Percentiles rank a stretch among this genome's conserved stretches.
Evolutionary conservation across 1,140 invertebrate species (phyloP).

Genomic region (Platyscapa corneri): DNA sequence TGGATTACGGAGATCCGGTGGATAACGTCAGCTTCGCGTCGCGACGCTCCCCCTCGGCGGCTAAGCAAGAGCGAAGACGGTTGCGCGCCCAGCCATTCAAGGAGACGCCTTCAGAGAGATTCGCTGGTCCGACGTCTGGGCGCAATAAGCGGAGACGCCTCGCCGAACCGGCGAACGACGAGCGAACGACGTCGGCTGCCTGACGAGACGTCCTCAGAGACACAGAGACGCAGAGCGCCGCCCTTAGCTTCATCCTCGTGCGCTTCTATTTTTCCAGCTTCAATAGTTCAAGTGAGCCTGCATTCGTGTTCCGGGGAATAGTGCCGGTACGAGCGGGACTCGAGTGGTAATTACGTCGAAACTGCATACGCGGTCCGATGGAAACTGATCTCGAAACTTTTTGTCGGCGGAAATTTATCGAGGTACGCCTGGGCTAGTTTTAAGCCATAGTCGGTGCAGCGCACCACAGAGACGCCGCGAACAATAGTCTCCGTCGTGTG

Average conservation of each 20-base stretch:
- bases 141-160: neutral
- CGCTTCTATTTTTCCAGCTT: neutral
- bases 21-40: conserved; percentile 31
- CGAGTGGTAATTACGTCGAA: neutral
- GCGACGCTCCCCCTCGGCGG: neutral
- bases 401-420: neutral
- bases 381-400: neutral
- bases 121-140: neutral
- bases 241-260: too few relatives aligned
- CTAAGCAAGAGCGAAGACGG: too few relatives aligned
- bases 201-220: too few relatives aligned
- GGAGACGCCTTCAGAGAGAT: neutral
- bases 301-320: neutral
- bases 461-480: neutral
- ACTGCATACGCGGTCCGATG: neutral
- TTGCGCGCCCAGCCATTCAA: too few relatives aligned
- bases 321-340: neutral
- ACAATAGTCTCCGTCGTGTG: neutral
- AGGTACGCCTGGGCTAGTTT: neutral
- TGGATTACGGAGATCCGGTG: conserved; percentile 48
- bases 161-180: neutral
- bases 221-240: too few relatives aligned
- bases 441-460: neutral
- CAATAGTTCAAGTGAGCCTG: neutral
- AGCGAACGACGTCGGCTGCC: too few relatives aligned